Evolutionary conservation across 2,888 invertebrate species (phyloP), one percentile per base, ranked within the genome.

Genomic region (Nemoura dubitans): DNA sequence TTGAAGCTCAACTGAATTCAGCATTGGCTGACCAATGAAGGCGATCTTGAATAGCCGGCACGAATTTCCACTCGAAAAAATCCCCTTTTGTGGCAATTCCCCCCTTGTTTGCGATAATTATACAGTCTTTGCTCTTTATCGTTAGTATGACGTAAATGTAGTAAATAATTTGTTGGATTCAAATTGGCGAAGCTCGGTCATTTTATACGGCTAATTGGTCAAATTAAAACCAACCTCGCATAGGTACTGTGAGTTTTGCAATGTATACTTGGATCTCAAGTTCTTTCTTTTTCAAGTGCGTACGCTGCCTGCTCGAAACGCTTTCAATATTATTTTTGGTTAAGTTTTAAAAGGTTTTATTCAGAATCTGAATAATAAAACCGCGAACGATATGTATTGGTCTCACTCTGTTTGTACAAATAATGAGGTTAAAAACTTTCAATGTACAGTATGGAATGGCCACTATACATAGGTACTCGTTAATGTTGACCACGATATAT

Each of bases 361-460:
- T 59, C 27, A 28, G 27, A 84, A 14, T 14, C 27, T 59, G 84
- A 76, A 84, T 84, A 76, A 84, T 59, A 84, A 84, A 84, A 84
- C 84, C 59, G 59, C 59, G 84, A 84, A 59, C 76, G 26, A 28
- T 84, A 28, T 84, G 26, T 59, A 36, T 59, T 59, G 59, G 59
- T 59, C 21, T 59, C 59, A 59, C 59, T 59, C 59, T 59, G 59
- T 59, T 59, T 59, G 14, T 84, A 26, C 26, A 84, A 84, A 27
- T 84, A 84, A 84, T 76, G 84, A 84, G 84, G 84, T 28, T 84
- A 59, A 43, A 59, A 84, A 84, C 84, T 84, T 84, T 84, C 84
- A 84, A 76, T 84, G n/a, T 81, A 80, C 27, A 25, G 26, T 6
- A 78, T 10, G 29, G 76, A 84, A 59, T 84, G 59, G 76, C 84